Evolutionary conservation across 2,113 vertebrate species (phyloP), one percentile per base, ranked within the genome.

Genomic region (Axis porcinus): DNA sequence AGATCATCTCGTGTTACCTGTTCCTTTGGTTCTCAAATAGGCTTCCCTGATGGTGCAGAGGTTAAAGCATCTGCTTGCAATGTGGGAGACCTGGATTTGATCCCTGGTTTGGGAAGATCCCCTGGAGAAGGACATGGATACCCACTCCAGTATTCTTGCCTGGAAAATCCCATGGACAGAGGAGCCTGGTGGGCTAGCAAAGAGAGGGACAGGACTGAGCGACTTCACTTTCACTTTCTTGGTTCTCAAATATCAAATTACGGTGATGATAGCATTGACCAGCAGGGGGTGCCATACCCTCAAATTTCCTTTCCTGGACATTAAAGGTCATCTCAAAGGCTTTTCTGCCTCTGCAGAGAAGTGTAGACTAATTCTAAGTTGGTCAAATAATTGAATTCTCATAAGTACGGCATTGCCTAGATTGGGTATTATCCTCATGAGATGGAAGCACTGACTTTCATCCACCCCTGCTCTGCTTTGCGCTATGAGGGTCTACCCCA

Each of bases 211-310:
- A 13, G 11, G 47, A 50, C 47, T 50, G 47, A 50, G 47, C 47
- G 2, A 50, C 47, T 50, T 50, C 47, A 50, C 47, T 50, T 50
- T 50, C 47, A 50, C 47, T 50, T 50, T 50, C 47, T 86, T 27
- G 58, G 19, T 55, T 57, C 13, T 15, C 47, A 12, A 27, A 30
- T 55, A 45, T 17, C 54, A 70, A 50, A 89, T 81, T 81, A 33
- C 27, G 57, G 84, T 85, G 8, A 45, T 93, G 82, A 95, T 85
- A 79, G 89, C 76, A 70, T 57, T 36, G 15, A 96, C 96, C 98
- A 98, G 97, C 86, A 98, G 98, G 97, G 98, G 97, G 94, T 64
- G 95, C 86, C 84, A 70, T 90, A 19, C 7, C 86, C 96, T 89
- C 52, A 97, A 91, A 50, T 96, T 98, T 97, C 55, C 64, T 74